phyloP scores from a whole-genome alignment of 2,113 vertebrate genomes.

The Notarius lentiginosus region DNA sequence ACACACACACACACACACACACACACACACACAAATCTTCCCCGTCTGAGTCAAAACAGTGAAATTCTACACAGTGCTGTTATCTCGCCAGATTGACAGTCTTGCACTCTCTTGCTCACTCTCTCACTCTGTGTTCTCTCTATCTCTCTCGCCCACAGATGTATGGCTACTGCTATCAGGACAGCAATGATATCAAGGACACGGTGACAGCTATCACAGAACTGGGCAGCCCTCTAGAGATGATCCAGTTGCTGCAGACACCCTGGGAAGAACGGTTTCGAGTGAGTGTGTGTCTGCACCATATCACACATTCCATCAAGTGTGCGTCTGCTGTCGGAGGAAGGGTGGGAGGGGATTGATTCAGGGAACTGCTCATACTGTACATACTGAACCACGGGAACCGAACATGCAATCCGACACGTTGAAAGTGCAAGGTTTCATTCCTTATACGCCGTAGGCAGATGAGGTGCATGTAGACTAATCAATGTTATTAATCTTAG shows the following conservation, averaged over 20 bases:
- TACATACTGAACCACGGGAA: conserved; percentile 2
- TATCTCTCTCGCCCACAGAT: conserved; percentile 70
- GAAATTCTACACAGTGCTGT: conserved; percentile 45
- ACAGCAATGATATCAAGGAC: conserved; percentile 83
- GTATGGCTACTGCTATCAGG: conserved; percentile 88
- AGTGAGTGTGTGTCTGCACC: conserved; percentile 69
- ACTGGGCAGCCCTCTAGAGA: conserved; percentile 85
- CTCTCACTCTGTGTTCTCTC: not conserved
- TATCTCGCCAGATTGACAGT: conserved; percentile 30
- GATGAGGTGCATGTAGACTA: not conserved
- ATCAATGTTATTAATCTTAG: too few species aligned
- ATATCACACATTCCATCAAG: conserved; percentile 45
- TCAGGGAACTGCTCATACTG: conserved; percentile 4
- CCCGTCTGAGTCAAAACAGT: conserved; percentile 41
- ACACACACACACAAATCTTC: not conserved
- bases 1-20: not conserved
- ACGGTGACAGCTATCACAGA: conserved; percentile 89
- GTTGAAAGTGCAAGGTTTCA: not conserved
- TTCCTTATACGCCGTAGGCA: not conserved
- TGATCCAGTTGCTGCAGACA: conserved; percentile 89
- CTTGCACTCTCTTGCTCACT: not conserved
- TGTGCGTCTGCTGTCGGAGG: conserved; percentile 39
- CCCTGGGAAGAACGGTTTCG: conserved; percentile 90
- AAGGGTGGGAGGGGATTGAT: not conserved
- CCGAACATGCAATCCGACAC: not conserved